phyloP scores from a whole-genome alignment of 2,113 vertebrate genomes.

The Platichthys stellatus region DNA sequence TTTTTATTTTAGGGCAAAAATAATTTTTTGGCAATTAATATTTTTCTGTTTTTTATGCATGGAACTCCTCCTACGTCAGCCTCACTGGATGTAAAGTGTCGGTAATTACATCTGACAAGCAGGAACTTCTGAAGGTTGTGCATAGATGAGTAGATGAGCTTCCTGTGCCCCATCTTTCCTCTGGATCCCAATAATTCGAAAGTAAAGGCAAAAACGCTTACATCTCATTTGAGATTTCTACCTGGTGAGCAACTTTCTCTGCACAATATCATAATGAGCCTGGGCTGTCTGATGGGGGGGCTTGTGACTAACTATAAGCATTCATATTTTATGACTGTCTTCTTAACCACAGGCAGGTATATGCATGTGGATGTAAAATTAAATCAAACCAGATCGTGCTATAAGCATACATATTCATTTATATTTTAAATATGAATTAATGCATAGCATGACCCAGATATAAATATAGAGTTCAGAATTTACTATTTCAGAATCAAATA shows the following conservation, averaged over 20 bases:
- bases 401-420: constrained; percentile 50
- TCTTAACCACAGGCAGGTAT: constrained; percentile 29
- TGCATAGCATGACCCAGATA: background rate
- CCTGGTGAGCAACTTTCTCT: constrained; percentile 4
- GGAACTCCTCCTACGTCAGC: background rate
- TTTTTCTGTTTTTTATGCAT: background rate
- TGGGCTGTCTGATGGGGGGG: background rate
- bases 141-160: constrained; percentile 23
- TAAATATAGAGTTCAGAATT: constrained; percentile 10
- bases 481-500: background rate
- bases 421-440: constrained; percentile 42
- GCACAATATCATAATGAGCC: constrained; percentile 22
- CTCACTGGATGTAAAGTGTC: background rate
- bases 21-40: background rate
- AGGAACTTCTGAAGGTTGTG: constrained; percentile 10
- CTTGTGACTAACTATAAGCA: constrained; percentile 25
- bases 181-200: constrained; percentile 11
- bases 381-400: constrained; percentile 35
- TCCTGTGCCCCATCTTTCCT: constrained; percentile 23
- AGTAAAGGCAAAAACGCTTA: background rate
- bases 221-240: background rate
- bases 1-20: background rate
- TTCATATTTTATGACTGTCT: constrained; percentile 44
- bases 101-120: constrained; percentile 21
- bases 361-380: constrained; percentile 28